phyloP scores from a whole-genome alignment of 2,888 invertebrate species.

The Drosophila parthenogenetica region DNA sequence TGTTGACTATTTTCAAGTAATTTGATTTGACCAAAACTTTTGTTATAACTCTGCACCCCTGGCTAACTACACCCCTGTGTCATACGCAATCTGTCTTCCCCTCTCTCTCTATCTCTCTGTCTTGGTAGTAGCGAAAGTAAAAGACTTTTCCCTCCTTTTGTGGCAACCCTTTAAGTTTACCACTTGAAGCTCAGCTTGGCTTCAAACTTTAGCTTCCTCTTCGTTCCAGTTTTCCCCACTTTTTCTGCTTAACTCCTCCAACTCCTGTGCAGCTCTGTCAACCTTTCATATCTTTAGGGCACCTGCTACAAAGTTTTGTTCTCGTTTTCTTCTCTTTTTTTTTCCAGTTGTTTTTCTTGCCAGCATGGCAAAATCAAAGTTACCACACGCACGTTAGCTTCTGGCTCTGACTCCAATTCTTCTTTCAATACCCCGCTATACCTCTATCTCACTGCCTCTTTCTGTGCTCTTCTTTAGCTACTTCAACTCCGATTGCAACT shows the following conservation, averaged over 20 bases:
- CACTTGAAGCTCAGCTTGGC: constrained; percentile 48
- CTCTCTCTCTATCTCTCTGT: background rate
- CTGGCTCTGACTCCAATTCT: constrained; percentile 25
- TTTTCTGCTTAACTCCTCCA: background rate
- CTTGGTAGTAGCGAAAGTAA: background rate
- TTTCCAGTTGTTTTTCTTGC: constrained; percentile 45
- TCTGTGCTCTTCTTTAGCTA: background rate
- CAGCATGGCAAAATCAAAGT: constrained; percentile 70
- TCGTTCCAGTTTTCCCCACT: constrained; percentile 6
- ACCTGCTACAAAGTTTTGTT: constrained; percentile 72
- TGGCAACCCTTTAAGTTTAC: constrained; percentile 58
- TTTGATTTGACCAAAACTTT: too few species aligned
- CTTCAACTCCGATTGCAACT: constrained; percentile 34
- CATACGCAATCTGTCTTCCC: background rate
- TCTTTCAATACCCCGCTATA: background rate
- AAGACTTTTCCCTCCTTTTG: constrained; percentile 9
- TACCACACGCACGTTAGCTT: constrained; percentile 63
- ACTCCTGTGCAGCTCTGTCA: constrained; percentile 15
- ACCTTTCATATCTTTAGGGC: constrained; percentile 55
- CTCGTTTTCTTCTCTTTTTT: constrained; percentile 34
- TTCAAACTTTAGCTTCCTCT: constrained; percentile 57
- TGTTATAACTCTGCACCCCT: too few species aligned
- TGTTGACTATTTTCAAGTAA: too few species aligned
- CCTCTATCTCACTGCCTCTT: background rate
- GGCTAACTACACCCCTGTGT: background rate